phyloP scores from a whole-genome alignment of 2,888 invertebrate genomes.

The Cheilosia variabilis region DNA sequence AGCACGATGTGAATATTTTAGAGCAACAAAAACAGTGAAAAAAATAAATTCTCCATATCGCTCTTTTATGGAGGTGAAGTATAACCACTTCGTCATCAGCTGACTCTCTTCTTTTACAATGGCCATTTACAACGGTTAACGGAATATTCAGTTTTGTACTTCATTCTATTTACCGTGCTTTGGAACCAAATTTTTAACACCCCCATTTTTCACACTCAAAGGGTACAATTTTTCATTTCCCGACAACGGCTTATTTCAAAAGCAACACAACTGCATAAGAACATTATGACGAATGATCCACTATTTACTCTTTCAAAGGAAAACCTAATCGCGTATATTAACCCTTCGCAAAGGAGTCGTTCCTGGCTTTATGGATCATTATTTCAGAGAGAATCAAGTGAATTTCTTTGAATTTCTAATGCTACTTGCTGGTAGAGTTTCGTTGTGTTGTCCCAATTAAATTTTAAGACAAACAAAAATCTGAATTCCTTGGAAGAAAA shows the following conservation, averaged over 20 bases:
- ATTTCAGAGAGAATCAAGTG: conserved; percentile 19
- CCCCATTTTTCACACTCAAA: neutral
- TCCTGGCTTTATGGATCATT: conserved; percentile 23
- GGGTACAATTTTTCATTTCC: conserved; percentile 17
- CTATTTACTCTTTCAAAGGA: neutral
- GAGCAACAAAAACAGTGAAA: too few species aligned
- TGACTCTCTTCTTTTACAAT: neutral
- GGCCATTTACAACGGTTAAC: neutral
- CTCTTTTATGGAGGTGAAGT: too few species aligned
- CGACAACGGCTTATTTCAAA: neutral
- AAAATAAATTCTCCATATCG: too few species aligned
- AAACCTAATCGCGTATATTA: neutral
- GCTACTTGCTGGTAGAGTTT: conserved; percentile 4
- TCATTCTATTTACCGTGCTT: neutral
- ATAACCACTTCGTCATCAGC: too few species aligned
- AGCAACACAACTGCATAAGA: neutral
- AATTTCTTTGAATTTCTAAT: conserved; percentile 24
- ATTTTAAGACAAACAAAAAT: neutral
- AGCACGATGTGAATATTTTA: too few species aligned
- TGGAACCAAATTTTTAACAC: too few species aligned
- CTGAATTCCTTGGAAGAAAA: neutral
- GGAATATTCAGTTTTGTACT: neutral
- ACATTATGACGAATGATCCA: neutral
- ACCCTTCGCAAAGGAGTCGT: conserved; percentile 34
- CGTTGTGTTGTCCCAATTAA: conserved; percentile 12